A percentile compares a stretch with the other conserved stretches of the same genome.
These are phyloP conservation scores for Pao palembangensis DNA, from an alignment of 2,113 vertebrate genomes.

Conservation along the genomic window DNA sequence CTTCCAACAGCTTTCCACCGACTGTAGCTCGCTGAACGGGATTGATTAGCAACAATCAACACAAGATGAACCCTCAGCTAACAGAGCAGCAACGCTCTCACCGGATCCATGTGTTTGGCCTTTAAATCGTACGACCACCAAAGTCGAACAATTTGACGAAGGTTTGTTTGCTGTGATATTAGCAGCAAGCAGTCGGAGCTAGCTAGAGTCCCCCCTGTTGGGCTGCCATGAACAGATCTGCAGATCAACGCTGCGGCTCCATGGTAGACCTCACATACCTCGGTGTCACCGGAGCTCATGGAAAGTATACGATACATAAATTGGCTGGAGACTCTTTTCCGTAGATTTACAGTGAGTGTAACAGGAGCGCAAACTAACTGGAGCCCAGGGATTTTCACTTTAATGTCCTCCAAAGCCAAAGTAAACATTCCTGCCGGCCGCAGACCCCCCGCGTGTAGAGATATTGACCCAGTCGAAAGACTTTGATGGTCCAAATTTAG, in stretches of 20 bases:
- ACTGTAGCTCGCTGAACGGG: too few relatives aligned
- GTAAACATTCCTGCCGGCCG: slow-evolving; percentile 53
- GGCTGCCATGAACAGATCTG: background rate
- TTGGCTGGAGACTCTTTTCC: slow-evolving; percentile 38
- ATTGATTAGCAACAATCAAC: too few relatives aligned
- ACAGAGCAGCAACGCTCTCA: too few relatives aligned
- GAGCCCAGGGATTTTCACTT: slow-evolving; percentile 55
- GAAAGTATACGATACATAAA: slow-evolving; percentile 40
- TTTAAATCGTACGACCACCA: too few relatives aligned
- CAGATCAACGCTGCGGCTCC: slow-evolving; percentile 15
- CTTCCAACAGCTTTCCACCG: too few relatives aligned
- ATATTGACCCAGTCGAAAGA: slow-evolving; percentile 11
- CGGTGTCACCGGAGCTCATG: slow-evolving; percentile 23
- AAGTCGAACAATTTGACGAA: too few relatives aligned
- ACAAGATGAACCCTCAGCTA: too few relatives aligned
- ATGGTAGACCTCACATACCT: slow-evolving; percentile 13
- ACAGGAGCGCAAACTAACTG: slow-evolving; percentile 50
- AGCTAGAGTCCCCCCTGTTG: background rate
- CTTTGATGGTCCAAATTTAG: slow-evolving; percentile 33
- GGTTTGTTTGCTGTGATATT: too few relatives aligned
- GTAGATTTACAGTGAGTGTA: slow-evolving; percentile 31
- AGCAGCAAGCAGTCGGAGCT: too few relatives aligned
- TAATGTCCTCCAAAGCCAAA: slow-evolving; percentile 45
- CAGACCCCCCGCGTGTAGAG: slow-evolving; percentile 44
- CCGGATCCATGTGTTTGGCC: too few relatives aligned